Evolutionary conservation across 2,113 vertebrate species (phyloP), one percentile per base, ranked within the genome.

Genomic region (Menidia beryllina): DNA sequence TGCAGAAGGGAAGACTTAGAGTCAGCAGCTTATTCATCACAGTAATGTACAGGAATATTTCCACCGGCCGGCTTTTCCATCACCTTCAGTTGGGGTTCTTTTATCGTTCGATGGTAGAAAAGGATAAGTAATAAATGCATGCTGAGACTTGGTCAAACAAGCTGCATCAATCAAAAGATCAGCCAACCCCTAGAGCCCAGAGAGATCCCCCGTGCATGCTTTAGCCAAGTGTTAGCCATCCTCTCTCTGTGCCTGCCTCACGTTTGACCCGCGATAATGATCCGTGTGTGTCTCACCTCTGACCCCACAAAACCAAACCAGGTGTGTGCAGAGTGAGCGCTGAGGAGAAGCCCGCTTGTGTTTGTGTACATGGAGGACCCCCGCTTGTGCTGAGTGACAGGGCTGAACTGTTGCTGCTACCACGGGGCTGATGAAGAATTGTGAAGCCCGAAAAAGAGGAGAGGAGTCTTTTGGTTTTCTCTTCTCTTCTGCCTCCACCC

Each of bases 221-320:
- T 70, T 63, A 82, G 65, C 63, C 53, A 27, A 23, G 54, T 67
- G 61, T 58, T 67, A n/a, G 59, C 27, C 57, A 26, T 67, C 51
- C 69, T 0, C 56, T 53, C 45, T 81, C 68, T 62, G 65, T 0
- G 69, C 41, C 65, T 86, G 89, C 67, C 84, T 90, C 75, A 47
- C 50, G 11, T 57, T 68, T 85, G 86, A 88, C 87, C 84, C 51
- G 51, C 73, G 81, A 79, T 89, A 82, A 85, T 67, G 66, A 87
- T 89, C 86, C 81, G 72, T 87, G 81, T 70, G 50, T 50, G 73
- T 59, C 53, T 88, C 56, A 89, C 87, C 83, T 80, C 65, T 2
- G 69, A 90, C 84, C 85, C 61, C 57, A 34, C 50, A 83, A 90
- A 91, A 27, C 81, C 38, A 76, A 89, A 89, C 74, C 90, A 91